phyloP scores from a whole-genome alignment of 2,888 invertebrate genomes.

The Lissocephala sabroskyi region DNA sequence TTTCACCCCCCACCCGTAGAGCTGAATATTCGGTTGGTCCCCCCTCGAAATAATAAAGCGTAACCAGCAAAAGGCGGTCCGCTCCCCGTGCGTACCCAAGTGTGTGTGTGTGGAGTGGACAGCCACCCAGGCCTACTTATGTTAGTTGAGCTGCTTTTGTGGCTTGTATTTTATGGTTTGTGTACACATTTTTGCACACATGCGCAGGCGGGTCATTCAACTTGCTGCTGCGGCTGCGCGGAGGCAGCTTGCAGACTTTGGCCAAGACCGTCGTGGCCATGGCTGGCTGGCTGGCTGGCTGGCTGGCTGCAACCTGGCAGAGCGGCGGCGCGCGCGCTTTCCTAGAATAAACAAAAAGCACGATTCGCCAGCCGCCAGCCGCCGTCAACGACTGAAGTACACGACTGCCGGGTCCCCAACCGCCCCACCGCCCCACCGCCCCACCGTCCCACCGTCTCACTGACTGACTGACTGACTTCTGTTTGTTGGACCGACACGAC shows the following conservation, averaged over 20 bases:
- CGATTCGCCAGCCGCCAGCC: slow-evolving; percentile 40
- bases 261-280: slow-evolving; percentile 48
- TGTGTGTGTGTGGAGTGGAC: not conserved
- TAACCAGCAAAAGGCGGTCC: slow-evolving; percentile 60
- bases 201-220: slow-evolving; percentile 69
- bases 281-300: slow-evolving; percentile 13
- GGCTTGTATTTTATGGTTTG: slow-evolving; percentile 67
- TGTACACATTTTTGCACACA: slow-evolving; percentile 68
- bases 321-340: slow-evolving; percentile 42
- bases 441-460: slow-evolving; percentile 37
- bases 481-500: slow-evolving; percentile 64
- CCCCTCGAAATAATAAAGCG: slow-evolving; percentile 56
- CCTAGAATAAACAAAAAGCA: slow-evolving; percentile 62
- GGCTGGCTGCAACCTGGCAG: slow-evolving; percentile 6
- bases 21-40: slow-evolving; percentile 11
- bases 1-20: slow-evolving; percentile 54
- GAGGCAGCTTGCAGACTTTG: slow-evolving; percentile 23
- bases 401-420: not conserved
- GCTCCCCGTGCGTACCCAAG: not conserved
- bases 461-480: slow-evolving; percentile 58
- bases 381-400: slow-evolving; percentile 10
- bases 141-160: slow-evolving; percentile 55
- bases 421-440: no score
- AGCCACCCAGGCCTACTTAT: slow-evolving; percentile 50
- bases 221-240: slow-evolving; percentile 37